Base-by-base conservation (phyloP, 2,888 invertebrate genomes). In the Subacronicta megacephala region DNA sequence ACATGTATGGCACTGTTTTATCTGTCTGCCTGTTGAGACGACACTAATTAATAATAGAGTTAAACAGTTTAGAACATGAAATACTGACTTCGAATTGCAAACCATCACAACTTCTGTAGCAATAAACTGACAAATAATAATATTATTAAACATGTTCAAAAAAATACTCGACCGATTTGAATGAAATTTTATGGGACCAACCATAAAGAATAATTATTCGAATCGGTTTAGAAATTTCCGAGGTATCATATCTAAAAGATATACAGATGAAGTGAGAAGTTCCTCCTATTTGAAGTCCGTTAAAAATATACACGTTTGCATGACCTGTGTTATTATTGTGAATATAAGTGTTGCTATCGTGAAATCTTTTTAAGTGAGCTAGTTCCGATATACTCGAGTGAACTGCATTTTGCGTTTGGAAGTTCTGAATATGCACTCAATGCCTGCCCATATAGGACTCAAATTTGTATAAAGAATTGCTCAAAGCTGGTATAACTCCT, bases 1-100 rank as follows among this genome's bases (percentile, higher is more conserved):
- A 70, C 55, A 60, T 68, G 40, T 54, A 53, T 38, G 36, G 20
- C 35, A 16, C 18, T 49, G 31, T 53, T 56, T 38, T 40, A 17
- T 44, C 3, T 44, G 17, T 44, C 41, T 50, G 53, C 31, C 23
- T 52, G 38, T 46, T 49, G 20, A 46, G 36, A 29, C n/a, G 4
- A 40, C 33, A 13, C 2, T 54, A 15, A 18, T 18, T 38, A 31
- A 31, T n/a, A n/a, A 29, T 12, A 31, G n/a, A n/a, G n/a, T 4
- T 31, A 12, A 26, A 1, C 10, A 10, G 26, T 26, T 26, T 26
- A 26, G 1, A 26, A 26, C n/a, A 26, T 3, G 0, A 26, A 9
- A 10, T 10, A 26, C 23, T 10, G 26, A 26, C 26, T 26, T 26
- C 26, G 10, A 26, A 26, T 26, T 10, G 10, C 26, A 26, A n/a